A percentile compares a stretch with the other conserved stretches of the same genome.
Evolutionary conservation across 2,113 vertebrate genomes (phyloP).

Genomic region (Pampusana beccarii): DNA sequence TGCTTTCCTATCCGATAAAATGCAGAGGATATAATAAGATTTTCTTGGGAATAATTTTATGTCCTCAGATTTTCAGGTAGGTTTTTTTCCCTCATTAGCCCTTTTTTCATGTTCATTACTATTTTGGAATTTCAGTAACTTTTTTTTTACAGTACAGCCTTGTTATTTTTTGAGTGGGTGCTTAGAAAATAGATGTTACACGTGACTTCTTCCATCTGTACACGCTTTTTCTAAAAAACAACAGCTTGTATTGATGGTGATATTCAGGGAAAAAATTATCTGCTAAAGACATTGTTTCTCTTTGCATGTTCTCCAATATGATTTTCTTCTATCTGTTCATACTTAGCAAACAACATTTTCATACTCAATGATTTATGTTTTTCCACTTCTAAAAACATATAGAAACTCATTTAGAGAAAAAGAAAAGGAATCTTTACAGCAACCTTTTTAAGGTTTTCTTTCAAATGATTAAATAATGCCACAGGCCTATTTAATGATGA

Average conservation of each 20-base stretch:
- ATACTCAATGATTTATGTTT: neutral
- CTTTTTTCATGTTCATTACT: neutral
- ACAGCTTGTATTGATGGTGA: conserved; percentile 24
- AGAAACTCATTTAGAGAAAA: neutral
- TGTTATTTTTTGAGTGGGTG: neutral
- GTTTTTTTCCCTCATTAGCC: neutral
- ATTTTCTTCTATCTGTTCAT: neutral
- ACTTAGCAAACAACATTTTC: neutral
- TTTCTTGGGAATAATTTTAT: neutral
- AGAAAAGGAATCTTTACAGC: neutral
- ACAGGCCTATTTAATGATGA: neutral
- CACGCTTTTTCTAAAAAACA: conserved; percentile 5
- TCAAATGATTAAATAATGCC: neutral
- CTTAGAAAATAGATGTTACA: conserved; percentile 27
- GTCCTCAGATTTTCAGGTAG: neutral
- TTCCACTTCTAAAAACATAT: neutral
- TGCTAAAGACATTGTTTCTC: neutral
- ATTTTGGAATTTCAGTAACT: neutral
- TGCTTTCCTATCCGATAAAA: neutral
- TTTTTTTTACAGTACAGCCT: neutral
- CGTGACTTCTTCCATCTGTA: conserved; percentile 49
- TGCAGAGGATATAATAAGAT: neutral
- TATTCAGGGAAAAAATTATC: neutral
- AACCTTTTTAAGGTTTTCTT: neutral
- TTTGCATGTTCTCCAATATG: neutral